Percentiles rank a stretch among this genome's conserved stretches.
These are phyloP conservation scores for Echeneis naucrates DNA, from an alignment of 2,797 vertebrate genomes.

Conservation along the genomic window DNA sequence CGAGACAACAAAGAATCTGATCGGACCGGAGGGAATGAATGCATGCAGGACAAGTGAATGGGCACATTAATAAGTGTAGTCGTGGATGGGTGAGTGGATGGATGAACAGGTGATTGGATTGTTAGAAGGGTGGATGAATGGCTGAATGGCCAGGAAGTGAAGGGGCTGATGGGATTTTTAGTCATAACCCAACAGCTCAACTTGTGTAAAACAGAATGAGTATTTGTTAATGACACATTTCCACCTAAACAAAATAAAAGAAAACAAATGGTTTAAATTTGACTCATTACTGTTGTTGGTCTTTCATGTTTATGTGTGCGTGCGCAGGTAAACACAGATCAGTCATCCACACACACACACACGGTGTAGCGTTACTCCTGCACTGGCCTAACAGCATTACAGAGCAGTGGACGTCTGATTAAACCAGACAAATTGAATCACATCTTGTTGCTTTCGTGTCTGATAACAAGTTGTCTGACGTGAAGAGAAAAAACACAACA, in stretches of 20 bases:
- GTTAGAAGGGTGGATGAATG: background rate
- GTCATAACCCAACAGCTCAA: conserved; percentile 1
- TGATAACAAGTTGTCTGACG: conserved; percentile 37
- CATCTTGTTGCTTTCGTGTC: conserved; percentile 53
- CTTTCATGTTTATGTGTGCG: background rate
- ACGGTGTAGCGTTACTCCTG: conserved; percentile 38
- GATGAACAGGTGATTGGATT: background rate
- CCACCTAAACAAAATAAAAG: background rate
- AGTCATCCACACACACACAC: conserved; percentile 19
- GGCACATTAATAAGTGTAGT: too few relatives aligned
- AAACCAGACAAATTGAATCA: conserved; percentile 65
- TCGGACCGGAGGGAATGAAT: background rate
- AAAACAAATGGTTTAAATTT: background rate
- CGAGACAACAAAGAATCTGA: too few relatives aligned
- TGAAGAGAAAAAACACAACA: conserved; percentile 21
- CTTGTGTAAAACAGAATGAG: too few relatives aligned
- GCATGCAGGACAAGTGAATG: too few relatives aligned
- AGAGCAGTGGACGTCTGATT: conserved; percentile 54
- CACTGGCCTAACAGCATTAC: conserved; percentile 58
- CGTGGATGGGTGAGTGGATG: background rate
- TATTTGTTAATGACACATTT: background rate
- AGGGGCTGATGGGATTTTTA: conserved; percentile 11
- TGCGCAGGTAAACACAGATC: conserved; percentile 19
- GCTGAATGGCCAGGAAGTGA: background rate
- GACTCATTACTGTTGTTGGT: background rate